Evolutionary conservation across 2,797 vertebrate species (phyloP).

Genomic region (Fringilla coelebs): DNA sequence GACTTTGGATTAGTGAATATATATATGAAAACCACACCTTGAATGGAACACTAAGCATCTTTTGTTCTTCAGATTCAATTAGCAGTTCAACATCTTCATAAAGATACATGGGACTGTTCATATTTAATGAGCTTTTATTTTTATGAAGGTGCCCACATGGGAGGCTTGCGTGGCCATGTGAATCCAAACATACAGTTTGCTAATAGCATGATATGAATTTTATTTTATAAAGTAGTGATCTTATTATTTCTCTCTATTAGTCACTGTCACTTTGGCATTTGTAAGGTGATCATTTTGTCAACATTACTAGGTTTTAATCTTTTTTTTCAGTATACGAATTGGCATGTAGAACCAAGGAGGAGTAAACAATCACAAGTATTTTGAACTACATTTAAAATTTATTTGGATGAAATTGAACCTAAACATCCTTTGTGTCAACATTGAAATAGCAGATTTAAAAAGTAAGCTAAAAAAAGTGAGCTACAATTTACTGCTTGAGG

Average conservation of each 20-base stretch:
- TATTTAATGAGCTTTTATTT: not conserved
- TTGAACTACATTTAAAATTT: not conserved
- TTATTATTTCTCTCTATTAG: not conserved
- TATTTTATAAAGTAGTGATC: not conserved
- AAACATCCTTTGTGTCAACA: not conserved
- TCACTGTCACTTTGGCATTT: not conserved
- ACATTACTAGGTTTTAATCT: not conserved
- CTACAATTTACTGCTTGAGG: not conserved
- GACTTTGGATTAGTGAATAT: not conserved
- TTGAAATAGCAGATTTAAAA: not conserved
- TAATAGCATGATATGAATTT: not conserved
- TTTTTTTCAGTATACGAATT: not conserved
- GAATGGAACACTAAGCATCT: not conserved
- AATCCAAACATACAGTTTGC: accelerated
- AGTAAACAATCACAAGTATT: not conserved
- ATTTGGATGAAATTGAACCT: not conserved
- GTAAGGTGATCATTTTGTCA: not conserved
- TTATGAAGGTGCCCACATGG: not conserved
- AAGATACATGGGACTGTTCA: not conserved
- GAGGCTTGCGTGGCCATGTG: not conserved
- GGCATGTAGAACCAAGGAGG: not conserved
- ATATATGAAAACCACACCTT: not conserved
- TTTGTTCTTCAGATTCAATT: not conserved
- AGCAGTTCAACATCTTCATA: not conserved
- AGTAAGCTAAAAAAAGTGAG: not conserved